phyloP scores from a whole-genome alignment of 2,797 vertebrate genomes.

The Gobionotothen gibberifrons region DNA sequence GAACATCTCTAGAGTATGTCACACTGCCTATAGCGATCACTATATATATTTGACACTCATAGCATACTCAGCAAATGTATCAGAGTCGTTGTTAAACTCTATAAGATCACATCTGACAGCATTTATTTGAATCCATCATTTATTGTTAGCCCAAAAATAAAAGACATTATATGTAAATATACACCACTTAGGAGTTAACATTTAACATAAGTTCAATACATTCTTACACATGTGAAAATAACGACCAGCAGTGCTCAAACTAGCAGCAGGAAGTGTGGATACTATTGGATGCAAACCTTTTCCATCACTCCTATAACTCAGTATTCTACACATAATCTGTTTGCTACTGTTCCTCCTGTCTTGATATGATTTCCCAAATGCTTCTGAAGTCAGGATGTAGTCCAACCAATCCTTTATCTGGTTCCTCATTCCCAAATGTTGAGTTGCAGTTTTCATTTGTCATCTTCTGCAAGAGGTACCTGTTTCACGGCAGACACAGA shows the following conservation, averaged over 20 bases:
- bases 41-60: not conserved
- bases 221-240: not conserved
- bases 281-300: too few relatives aligned
- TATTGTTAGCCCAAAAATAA: not conserved
- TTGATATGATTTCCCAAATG: not conserved
- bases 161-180: too few relatives aligned
- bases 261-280: not conserved
- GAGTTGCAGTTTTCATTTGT: not conserved
- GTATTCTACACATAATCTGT: not conserved
- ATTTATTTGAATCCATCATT: not conserved
- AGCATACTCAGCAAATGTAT: not conserved
- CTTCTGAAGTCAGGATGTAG: not conserved
- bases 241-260: not conserved
- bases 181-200: too few relatives aligned
- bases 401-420: too few relatives aligned
- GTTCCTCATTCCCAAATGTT: not conserved
- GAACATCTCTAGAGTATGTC: not conserved
- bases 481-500: not conserved
- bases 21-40: not conserved
- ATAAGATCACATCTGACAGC: not conserved
- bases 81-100: not conserved
- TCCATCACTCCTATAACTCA: not conserved
- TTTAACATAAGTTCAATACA: not conserved
- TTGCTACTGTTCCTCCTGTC: not conserved
- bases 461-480: not conserved